A percentile compares a stretch with the other conserved stretches of the same genome.
These are phyloP conservation scores for Anoura caudifer DNA, from an alignment of 2,113 vertebrate genomes.

Conservation along the genomic window DNA sequence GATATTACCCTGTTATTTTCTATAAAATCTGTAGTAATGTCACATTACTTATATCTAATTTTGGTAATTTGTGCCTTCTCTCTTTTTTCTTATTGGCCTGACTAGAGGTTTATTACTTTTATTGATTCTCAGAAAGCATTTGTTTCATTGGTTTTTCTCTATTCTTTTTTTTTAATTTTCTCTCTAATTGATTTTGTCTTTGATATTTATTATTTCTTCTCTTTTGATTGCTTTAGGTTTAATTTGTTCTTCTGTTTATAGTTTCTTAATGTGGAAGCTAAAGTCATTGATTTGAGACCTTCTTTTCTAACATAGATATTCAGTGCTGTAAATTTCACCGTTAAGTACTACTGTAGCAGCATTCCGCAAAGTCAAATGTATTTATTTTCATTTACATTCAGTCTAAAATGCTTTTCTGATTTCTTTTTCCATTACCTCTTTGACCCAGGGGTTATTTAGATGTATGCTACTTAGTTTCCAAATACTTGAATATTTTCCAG, in stretches of 20 bases:
- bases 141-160: not conserved
- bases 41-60: not conserved
- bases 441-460: not conserved
- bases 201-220: not conserved
- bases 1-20: not conserved
- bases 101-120: not conserved
- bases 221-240: not conserved
- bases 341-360: not conserved
- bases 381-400: not conserved
- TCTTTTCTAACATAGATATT: not conserved
- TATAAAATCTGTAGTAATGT: not conserved
- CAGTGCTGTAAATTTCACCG: not conserved
- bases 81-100: not conserved
- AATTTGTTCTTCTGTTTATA: not conserved
- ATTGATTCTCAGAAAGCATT: not conserved
- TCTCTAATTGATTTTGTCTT: not conserved
- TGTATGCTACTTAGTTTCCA: not conserved
- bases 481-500: not conserved
- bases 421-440: not conserved
- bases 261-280: not conserved
- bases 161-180: not conserved
- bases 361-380: not conserved
- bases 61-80: not conserved
- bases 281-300: not conserved
- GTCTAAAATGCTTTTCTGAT: not conserved